phyloP scores from a whole-genome alignment of 1,140 invertebrate genomes.

The Olivierus martensii region DNA sequence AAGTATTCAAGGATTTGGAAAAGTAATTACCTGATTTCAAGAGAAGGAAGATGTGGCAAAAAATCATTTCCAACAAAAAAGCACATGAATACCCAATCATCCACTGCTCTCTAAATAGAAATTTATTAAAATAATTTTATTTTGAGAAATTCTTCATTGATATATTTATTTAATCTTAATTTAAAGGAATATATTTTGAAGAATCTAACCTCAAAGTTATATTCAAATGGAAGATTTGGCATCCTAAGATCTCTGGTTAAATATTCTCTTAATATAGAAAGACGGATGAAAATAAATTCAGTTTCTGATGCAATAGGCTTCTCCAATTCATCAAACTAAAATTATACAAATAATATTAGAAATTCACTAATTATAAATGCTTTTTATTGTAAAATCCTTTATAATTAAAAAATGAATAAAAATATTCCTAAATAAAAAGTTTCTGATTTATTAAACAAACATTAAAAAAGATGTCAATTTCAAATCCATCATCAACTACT shows the following conservation, averaged over 20 bases:
- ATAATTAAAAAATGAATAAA: too few species aligned
- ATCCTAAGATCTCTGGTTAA: constrained; percentile 79
- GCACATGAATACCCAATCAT: constrained; percentile 99
- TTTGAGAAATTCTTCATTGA: constrained; percentile 25
- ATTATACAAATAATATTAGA: too few species aligned
- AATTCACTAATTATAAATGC: too few species aligned
- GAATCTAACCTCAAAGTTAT: constrained; percentile 35
- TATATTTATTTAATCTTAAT: constrained; percentile 1
- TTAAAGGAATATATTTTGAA: neutral
- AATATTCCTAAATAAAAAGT: too few species aligned
- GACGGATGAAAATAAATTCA: constrained; percentile 75
- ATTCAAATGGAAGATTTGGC: constrained; percentile 80
- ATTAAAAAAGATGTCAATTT: too few species aligned
- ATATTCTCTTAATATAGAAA: constrained; percentile 91
- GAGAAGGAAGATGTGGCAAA: constrained; percentile 90
- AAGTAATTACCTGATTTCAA: constrained; percentile 59
- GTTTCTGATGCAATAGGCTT: constrained; percentile 49
- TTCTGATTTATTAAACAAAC: too few species aligned
- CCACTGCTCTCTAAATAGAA: constrained; percentile 53
- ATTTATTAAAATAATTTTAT: constrained; percentile 44
- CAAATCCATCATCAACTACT: too few species aligned
- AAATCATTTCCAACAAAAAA: constrained; percentile 99
- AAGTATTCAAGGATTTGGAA: too few species aligned
- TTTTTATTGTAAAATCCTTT: too few species aligned
- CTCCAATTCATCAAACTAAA: constrained; percentile 35